Evolutionary conservation across 2,113 vertebrate species (phyloP).

Genomic region (Halichoeres trimaculatus): DNA sequence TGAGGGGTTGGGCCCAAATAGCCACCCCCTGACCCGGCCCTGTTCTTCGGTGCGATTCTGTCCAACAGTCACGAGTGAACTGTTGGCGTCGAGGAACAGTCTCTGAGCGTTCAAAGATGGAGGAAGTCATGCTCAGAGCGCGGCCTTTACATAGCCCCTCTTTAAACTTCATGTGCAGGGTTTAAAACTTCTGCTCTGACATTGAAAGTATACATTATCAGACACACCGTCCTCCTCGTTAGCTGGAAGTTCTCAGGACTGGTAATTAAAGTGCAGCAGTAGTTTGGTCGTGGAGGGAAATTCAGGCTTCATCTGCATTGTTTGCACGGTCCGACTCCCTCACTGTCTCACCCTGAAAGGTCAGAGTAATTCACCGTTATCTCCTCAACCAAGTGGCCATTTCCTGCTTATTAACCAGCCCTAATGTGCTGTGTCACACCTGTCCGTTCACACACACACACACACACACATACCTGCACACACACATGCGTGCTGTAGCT

Average conservation of each 20-base stretch:
- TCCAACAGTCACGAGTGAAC: too few species aligned
- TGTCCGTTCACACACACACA: slow-evolving; percentile 30
- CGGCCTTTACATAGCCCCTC: not conserved
- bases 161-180: not conserved
- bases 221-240: not conserved
- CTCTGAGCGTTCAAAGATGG: not conserved
- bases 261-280: not conserved
- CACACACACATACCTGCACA: slow-evolving; percentile 17
- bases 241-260: not conserved
- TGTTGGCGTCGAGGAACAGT: too few species aligned
- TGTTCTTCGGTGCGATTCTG: too few species aligned
- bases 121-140: too few species aligned
- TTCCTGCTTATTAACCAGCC: slow-evolving; percentile 57
- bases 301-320: slow-evolving; percentile 25
- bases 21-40: too few species aligned
- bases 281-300: not conserved
- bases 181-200: not conserved
- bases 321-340: slow-evolving; percentile 34
- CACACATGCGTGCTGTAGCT: slow-evolving; percentile 18
- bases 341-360: slow-evolving; percentile 55
- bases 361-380: slow-evolving; percentile 62
- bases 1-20: too few species aligned
- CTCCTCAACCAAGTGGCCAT: slow-evolving; percentile 49
- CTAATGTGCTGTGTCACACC: slow-evolving; percentile 55
- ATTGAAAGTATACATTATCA: not conserved